These are phyloP conservation scores for Saimiri boliviensis DNA, from an alignment of 2,113 vertebrate genomes.

Conservation along the genomic window DNA sequence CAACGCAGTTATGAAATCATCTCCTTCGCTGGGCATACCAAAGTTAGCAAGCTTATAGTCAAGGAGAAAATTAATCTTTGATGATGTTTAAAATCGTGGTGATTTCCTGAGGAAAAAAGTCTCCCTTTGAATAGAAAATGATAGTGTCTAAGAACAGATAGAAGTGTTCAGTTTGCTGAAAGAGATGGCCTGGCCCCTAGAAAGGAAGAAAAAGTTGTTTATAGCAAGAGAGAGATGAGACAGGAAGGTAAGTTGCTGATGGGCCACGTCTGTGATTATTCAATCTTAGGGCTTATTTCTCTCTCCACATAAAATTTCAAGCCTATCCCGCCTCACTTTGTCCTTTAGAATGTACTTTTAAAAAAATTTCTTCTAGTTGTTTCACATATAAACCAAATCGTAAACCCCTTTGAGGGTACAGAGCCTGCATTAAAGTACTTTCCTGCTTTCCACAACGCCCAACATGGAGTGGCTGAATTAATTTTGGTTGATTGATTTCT, in stretches of 20 bases:
- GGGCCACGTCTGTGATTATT: neutral
- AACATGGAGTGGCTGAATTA: neutral
- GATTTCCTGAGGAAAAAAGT: conserved; percentile 35
- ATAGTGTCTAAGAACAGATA: neutral
- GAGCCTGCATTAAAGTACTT: neutral
- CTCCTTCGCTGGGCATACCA: neutral
- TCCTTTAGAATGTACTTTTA: neutral
- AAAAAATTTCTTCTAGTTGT: neutral
- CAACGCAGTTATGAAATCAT: neutral
- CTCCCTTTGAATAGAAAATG: neutral
- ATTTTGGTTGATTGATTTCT: conserved; percentile 42
- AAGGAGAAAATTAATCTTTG: conserved; percentile 36
- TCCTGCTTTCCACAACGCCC: neutral
- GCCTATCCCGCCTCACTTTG: neutral
- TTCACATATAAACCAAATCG: neutral
- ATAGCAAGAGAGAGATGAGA: neutral
- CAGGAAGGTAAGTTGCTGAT: neutral
- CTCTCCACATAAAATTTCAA: neutral
- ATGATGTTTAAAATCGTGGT: neutral
- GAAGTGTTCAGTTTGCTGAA: neutral
- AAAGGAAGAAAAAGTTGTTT: neutral
- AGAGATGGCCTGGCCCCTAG: neutral
- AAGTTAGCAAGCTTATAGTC: neutral
- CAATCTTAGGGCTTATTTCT: neutral
- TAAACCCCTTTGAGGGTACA: neutral